phyloP scores from a whole-genome alignment of 2,888 invertebrate genomes.

The Himalopsyche kuldschensis region DNA sequence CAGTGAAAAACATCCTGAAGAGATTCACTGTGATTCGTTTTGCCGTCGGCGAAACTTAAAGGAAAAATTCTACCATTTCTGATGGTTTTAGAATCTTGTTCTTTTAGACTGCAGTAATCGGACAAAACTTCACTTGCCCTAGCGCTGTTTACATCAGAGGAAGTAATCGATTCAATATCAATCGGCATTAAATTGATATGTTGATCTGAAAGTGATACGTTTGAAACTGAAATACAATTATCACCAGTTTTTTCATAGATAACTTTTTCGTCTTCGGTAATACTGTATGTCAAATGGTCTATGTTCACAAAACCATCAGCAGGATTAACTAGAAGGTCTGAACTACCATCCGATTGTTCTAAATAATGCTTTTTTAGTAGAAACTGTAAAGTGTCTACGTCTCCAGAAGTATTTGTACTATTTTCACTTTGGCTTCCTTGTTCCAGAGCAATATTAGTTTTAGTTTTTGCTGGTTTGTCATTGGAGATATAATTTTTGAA shows the following conservation, averaged over 20 bases:
- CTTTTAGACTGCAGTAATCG: not conserved
- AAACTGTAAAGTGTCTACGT: not conserved
- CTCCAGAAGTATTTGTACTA: not conserved
- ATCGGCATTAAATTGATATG: not conserved
- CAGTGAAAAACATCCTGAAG: constrained; percentile 26
- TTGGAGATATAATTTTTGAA: not conserved
- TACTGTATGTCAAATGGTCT: constrained; percentile 5
- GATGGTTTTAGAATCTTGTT: not conserved
- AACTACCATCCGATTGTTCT: not conserved
- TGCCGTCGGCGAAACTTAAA: constrained; percentile 18
- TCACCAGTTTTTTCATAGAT: constrained; percentile 6
- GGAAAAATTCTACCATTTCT: constrained; percentile 10
- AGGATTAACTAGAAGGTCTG: constrained; percentile 20
- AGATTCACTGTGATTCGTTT: not conserved
- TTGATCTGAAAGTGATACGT: not conserved
- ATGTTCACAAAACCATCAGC: constrained; percentile 16
- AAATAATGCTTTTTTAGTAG: constrained; percentile 6
- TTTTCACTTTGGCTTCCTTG: not conserved
- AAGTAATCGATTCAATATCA: not conserved
- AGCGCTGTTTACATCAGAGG: not conserved
- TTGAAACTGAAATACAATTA: not conserved
- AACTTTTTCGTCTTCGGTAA: constrained; percentile 4
- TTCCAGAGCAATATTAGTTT: not conserved
- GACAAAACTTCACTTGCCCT: not conserved
- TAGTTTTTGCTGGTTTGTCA: not conserved